Evolutionary conservation across 2,888 invertebrate species (phyloP).

Genomic region (Dicycla oo): DNA sequence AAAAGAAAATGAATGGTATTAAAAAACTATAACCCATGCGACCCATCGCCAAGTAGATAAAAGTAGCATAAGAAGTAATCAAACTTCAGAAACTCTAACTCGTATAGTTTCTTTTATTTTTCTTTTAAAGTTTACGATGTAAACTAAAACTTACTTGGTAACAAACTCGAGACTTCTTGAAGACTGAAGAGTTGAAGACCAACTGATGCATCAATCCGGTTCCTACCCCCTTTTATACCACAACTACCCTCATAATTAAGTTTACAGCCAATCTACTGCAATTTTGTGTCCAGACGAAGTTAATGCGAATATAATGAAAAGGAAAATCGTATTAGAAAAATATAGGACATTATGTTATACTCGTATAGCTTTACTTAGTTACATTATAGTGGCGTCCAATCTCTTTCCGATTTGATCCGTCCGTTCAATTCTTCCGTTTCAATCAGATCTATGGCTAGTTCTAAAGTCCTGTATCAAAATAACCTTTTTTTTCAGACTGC

Average conservation of each 20-base stretch:
- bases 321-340: slow-evolving; percentile 34
- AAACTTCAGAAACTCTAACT: too few species aligned
- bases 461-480: too few species aligned
- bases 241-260: slow-evolving; percentile 36
- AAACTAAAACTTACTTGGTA: slow-evolving; percentile 35
- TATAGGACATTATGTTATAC: slow-evolving; percentile 4
- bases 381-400: slow-evolving; percentile 1
- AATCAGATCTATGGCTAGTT: too few species aligned
- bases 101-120: too few species aligned
- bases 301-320: slow-evolving; percentile 34
- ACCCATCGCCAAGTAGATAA: too few species aligned
- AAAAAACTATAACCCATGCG: too few species aligned
- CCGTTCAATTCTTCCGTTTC: too few species aligned
- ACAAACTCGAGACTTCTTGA: slow-evolving; percentile 5
- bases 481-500: too few species aligned
- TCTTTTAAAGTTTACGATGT: too few species aligned
- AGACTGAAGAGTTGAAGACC: slow-evolving; percentile 14
- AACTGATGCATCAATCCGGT: slow-evolving; percentile 55
- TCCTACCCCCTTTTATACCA: slow-evolving; percentile 52
- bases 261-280: slow-evolving; percentile 46
- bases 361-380: slow-evolving; percentile 3
- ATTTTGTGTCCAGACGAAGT: slow-evolving; percentile 43
- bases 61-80: too few species aligned
- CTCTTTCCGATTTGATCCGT: slow-evolving; percentile 20
- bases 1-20: too few species aligned